Evolutionary conservation across 23 tunicate genomes (phyloP).

Genomic region (Styela plicata): DNA sequence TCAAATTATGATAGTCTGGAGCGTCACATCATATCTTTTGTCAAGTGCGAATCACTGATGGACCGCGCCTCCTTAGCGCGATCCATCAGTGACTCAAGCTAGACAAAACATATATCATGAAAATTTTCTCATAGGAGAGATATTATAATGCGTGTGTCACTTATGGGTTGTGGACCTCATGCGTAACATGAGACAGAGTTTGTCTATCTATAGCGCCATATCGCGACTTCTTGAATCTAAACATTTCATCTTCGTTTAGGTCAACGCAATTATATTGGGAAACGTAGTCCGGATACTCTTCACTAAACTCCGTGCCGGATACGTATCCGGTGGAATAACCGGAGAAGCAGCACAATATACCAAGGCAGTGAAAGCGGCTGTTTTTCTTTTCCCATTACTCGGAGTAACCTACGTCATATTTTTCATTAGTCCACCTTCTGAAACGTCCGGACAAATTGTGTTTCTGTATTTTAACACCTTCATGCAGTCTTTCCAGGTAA

Average conservation of each 20-base stretch:
- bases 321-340: not conserved
- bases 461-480: slow-evolving; percentile 56
- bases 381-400: slow-evolving; percentile 74
- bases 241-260: slow-evolving; percentile 24
- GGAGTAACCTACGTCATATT: slow-evolving; percentile 83
- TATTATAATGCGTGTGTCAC: no score
- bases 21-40: no score
- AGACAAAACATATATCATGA: no score
- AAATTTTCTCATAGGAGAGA: no score
- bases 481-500: slow-evolving; percentile 76
- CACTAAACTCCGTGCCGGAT: slow-evolving; percentile 45
- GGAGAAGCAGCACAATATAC: slow-evolving; percentile 28
- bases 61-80: no score
- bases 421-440: slow-evolving; percentile 49
- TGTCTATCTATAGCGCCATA: no score
- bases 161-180: no score
- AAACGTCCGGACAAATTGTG: slow-evolving; percentile 31
- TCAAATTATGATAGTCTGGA: no score
- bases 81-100: no score
- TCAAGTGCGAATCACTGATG: no score
- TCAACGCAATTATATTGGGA: slow-evolving; percentile 54
- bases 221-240: no score
- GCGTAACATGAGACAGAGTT: no score
- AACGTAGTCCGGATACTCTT: slow-evolving; percentile 71
- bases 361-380: slow-evolving; percentile 83